Conservation (phyloP, 2,113 vertebrate species). For the Eleginops maclovinus region DNA sequence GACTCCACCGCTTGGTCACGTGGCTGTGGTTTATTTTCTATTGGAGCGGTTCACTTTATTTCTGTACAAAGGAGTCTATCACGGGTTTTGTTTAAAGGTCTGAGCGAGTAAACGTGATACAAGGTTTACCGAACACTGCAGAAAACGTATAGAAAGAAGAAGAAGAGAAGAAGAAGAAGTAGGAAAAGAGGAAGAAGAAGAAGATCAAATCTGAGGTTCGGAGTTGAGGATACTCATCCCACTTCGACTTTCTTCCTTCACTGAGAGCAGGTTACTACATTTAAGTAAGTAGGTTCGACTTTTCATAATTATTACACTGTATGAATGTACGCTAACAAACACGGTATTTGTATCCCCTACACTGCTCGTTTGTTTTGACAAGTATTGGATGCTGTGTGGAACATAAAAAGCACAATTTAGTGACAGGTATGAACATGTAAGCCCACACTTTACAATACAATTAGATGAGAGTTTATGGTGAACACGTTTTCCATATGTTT, state of each 20-base stretch:
- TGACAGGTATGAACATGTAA: not conserved
- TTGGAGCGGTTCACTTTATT: not conserved
- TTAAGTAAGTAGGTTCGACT: slow-evolving; percentile 23
- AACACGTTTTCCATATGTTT: not conserved
- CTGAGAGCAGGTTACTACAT: not conserved
- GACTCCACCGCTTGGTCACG: not conserved
- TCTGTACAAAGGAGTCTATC: too few species aligned
- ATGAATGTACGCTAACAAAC: not conserved
- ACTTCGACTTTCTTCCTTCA: accelerated
- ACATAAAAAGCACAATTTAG: not conserved
- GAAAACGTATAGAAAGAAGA: not conserved
- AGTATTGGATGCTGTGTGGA: too few species aligned
- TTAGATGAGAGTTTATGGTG: not conserved
- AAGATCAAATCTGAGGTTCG: too few species aligned
- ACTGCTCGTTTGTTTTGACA: too few species aligned
- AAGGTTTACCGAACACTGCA: not conserved
- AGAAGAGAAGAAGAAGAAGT: not conserved
- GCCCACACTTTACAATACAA: not conserved
- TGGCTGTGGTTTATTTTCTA: not conserved
- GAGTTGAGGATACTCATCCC: not conserved
- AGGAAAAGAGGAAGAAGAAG: not conserved
- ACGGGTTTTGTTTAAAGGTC: accelerated
- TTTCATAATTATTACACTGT: not conserved
- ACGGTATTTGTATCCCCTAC: not conserved
- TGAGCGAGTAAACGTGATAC: not conserved